Evolutionary conservation across 2,888 invertebrate genomes (phyloP).

Genomic region (Pyralis farinalis): DNA sequence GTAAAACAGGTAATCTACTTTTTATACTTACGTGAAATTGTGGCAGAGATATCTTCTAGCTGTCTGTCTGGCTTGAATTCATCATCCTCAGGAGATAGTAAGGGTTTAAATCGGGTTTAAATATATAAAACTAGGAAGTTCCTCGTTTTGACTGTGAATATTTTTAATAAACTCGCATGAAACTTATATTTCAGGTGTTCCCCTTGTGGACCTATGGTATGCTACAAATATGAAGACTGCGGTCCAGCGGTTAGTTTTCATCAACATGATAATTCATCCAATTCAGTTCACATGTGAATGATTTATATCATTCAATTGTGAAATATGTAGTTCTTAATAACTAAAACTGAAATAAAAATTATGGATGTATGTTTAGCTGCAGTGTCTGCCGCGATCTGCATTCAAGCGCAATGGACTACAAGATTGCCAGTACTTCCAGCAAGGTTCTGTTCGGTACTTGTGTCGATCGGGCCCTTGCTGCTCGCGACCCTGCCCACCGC

Average conservation of each 20-base stretch:
- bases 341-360: not conserved
- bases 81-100: no score
- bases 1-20: no score
- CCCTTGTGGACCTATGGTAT: conserved; percentile 72
- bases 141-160: not conserved
- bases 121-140: no score
- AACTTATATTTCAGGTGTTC: conserved; percentile 54
- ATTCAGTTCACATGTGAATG: no score
- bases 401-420: conserved; percentile 78
- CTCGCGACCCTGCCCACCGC: conserved; percentile 56
- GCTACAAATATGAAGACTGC: conserved; percentile 77
- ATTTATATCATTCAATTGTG: conserved; percentile 7
- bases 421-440: conserved; percentile 75
- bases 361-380: conserved; percentile 47
- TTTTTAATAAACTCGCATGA: not conserved
- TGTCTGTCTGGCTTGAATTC: no score
- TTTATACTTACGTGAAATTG: no score
- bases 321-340: not conserved
- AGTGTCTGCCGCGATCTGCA: conserved; percentile 74
- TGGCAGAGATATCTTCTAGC: no score
- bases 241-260: conserved; percentile 62
- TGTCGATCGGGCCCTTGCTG: conserved; percentile 60
- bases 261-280: no score
- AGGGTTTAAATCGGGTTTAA: no score
- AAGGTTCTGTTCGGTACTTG: conserved; percentile 72